Evolutionary conservation across 2,888 invertebrate genomes (phyloP), one percentile per base, ranked within the genome.

Genomic region (Polydesmus complanatus): DNA sequence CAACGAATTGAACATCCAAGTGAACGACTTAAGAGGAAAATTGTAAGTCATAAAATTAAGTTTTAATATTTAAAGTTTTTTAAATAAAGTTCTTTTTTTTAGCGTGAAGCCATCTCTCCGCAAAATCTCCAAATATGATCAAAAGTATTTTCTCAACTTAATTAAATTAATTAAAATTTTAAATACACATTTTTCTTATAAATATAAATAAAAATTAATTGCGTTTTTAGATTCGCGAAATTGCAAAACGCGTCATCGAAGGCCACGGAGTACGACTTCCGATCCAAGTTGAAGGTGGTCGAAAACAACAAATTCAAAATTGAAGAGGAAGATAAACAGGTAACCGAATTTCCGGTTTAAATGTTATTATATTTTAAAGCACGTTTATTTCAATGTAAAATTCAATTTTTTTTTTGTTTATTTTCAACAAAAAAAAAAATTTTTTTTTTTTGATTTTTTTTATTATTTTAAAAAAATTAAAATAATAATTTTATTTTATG

Each of bases 301-400:
- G 95, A 96, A 83, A 97, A 96, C 88, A 96, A 95, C 84, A 96
- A 97, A 79, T 96, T 93, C 83, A 93, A 93, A 80, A 83, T 96
- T 73, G 94, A 94, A 80, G 94, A 94, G 77, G 92, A 93, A 80
- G 91, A 91, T 78, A 91, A 91, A 80, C 90, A 90, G 86, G 91
- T 91, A 62, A 48, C 21, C 21, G 18, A 5, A 8, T 37, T 37
- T 37, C 5, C 5, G 5, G 37, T 37, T 37, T 8, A 37, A 5
- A 5, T 8, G 5, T 37, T 37, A 8, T 37, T 5, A 37, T 37
- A 8, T 5, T 37, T 37, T 37, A 8, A 14, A 8, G 37, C 37
- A 8, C 37, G 37, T 37, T 14, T 8, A 37, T 37, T 37, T 37
- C 14, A 37, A 14, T 37, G 37, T 37, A 37, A 8, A 8, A 14